These are phyloP conservation scores for Lepas anatifera DNA, from an alignment of 2,888 invertebrate species.

Conservation along the genomic window DNA sequence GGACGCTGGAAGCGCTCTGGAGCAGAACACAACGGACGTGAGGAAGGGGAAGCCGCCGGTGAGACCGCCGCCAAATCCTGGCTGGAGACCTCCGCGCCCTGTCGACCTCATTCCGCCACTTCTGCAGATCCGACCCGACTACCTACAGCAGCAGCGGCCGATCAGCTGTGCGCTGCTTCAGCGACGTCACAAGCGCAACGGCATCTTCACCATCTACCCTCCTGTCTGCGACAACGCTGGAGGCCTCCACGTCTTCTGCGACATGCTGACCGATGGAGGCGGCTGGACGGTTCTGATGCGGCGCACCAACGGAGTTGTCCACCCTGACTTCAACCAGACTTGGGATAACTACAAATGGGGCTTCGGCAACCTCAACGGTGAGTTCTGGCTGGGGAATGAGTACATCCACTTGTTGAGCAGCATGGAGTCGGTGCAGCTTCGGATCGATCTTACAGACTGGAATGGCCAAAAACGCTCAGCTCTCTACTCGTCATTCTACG, in stretches of 20 bases:
- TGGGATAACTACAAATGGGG: slow-evolving; percentile 90
- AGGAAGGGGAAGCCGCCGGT: too few relatives aligned
- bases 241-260: slow-evolving; percentile 53
- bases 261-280: too few relatives aligned
- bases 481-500: background rate
- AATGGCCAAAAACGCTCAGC: slow-evolving; percentile 36
- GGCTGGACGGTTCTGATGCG: slow-evolving; percentile 91
- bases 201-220: background rate
- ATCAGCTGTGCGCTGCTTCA: background rate
- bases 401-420: slow-evolving; percentile 88
- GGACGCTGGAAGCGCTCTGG: too few relatives aligned
- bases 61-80: too few relatives aligned
- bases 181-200: background rate
- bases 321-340: slow-evolving; percentile 81
- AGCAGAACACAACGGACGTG: too few relatives aligned
- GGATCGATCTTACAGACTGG: slow-evolving; percentile 81
- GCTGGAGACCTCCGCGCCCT: too few relatives aligned
- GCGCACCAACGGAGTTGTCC: slow-evolving; percentile 70
- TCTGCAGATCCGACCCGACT: too few relatives aligned
- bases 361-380: slow-evolving; percentile 77
- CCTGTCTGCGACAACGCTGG: background rate
- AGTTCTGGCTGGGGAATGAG: slow-evolving; percentile 87
- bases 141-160: background rate
- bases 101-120: too few relatives aligned
- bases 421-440: slow-evolving; percentile 73